phyloP scores from a whole-genome alignment of 2,797 vertebrate genomes.

The Coreius guichenoti region DNA sequence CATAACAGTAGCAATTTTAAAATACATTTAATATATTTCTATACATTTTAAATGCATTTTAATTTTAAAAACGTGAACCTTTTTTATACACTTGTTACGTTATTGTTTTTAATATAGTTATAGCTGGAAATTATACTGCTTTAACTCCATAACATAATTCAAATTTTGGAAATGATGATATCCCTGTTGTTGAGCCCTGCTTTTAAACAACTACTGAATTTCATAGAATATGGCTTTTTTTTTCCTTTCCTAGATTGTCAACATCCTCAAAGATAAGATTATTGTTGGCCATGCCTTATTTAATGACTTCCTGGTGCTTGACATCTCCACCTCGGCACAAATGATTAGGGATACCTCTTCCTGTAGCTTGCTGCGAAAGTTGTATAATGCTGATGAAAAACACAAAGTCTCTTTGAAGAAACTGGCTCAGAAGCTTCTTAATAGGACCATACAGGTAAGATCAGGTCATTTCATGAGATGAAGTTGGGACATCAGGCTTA shows the following conservation, averaged over 20 bases:
- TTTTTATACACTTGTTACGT: not conserved
- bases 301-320: constrained; percentile 88
- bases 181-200: not conserved
- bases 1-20: not conserved
- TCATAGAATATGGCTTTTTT: not conserved
- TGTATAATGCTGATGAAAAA: constrained; percentile 67
- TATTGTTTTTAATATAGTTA: not conserved
- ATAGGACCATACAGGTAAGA: constrained; percentile 89
- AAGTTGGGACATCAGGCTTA: not conserved
- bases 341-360: constrained; percentile 87
- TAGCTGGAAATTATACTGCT: not conserved
- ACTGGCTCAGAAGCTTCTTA: constrained; percentile 82
- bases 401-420: constrained; percentile 81
- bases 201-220: not conserved
- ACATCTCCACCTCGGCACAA: constrained; percentile 79
- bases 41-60: too few species aligned
- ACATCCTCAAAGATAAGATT: constrained; percentile 87
- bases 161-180: not conserved
- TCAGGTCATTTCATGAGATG: not conserved
- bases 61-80: not conserved
- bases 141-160: not conserved
- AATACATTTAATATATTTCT: too few species aligned
- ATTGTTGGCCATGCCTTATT: constrained; percentile 91
- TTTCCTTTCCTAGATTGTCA: constrained; percentile 79
- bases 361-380: constrained; percentile 73